Evolutionary conservation across 2,888 invertebrate species (phyloP), one percentile per base, ranked within the genome.

Genomic region (Dromius quadrimaculatus): DNA sequence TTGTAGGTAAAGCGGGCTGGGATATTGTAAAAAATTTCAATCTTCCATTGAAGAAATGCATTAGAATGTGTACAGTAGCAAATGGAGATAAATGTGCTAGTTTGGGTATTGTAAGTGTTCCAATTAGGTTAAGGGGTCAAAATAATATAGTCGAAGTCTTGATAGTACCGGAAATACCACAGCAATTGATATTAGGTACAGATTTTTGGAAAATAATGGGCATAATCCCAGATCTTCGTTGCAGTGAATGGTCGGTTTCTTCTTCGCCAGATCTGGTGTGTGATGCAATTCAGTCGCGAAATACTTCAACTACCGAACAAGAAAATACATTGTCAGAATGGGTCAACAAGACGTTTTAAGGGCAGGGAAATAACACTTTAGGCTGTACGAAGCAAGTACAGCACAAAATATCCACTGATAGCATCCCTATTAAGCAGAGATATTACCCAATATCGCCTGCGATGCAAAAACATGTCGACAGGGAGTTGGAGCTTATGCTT

Each of bases 401-500:
- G n/a, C n/a, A n/a, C n/a, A n/a, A n/a, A n/a, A n/a, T n/a, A n/a
- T n/a, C n/a, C n/a, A n/a, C n/a, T n/a, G n/a, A n/a, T n/a, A n/a
- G n/a, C n/a, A n/a, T n/a, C 0, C 72, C 72, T 0, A 38, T 72
- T 3, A 73, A 72, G 32, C 71, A 71, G 45, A 13, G 72, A 8
- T 63, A 72, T 54, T 62, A 68, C 22, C 71, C 72, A 9, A n/a
- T n/a, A n/a, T n/a, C n/a, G n/a, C n/a, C n/a, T n/a, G n/a, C n/a
- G n/a, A n/a, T n/a, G n/a, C n/a, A 71, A 22, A 47, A 54, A 1
- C 9, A 62, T 1, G 50, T 75, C 1, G 13, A 74, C 32, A 57
- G 32, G 4, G 77, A 78, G 65, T 72, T 78, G 0, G 77, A 78
- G 57, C 34, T 74, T 1, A 79, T 79, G 78, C 15, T 78, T 2